Evolutionary conservation across 2,797 vertebrate species (phyloP).

Genomic region (Limnodromus scolopaceus): DNA sequence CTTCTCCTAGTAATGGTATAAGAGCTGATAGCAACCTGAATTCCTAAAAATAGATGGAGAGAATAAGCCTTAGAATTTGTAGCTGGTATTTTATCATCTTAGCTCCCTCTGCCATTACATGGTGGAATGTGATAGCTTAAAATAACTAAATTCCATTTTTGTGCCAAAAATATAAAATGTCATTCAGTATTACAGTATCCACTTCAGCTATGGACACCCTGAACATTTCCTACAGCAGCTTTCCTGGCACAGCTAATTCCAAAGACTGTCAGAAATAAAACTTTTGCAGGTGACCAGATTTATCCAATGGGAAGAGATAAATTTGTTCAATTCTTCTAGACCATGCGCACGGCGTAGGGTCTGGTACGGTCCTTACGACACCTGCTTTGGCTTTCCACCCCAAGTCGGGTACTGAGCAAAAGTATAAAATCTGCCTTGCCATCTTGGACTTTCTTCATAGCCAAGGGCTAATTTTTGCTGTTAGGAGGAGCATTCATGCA

Average conservation of each 20-base stretch:
- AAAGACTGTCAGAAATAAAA: not conserved
- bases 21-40: conserved; percentile 19
- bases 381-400: not conserved
- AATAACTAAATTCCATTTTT: conserved; percentile 42
- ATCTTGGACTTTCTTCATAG: not conserved
- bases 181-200: conserved; percentile 11
- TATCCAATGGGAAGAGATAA: not conserved
- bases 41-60: conserved; percentile 47
- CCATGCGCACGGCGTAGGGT: fast-evolving
- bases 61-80: not conserved
- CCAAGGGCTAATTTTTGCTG: not conserved
- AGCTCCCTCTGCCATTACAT: not conserved
- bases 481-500: not conserved
- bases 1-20: conserved; percentile 14
- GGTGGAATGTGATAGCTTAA: conserved; percentile 11
- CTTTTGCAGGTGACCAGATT: not conserved
- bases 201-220: not conserved
- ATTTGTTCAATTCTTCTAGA: not conserved
- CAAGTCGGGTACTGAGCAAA: not conserved
- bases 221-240: not conserved
- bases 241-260: not conserved
- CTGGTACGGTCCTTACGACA: not conserved
- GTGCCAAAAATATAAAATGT: conserved; percentile 3
- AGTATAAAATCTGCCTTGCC: not conserved
- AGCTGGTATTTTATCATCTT: not conserved